phyloP scores from a whole-genome alignment of 2,888 invertebrate species.

The Apodemia zela region DNA sequence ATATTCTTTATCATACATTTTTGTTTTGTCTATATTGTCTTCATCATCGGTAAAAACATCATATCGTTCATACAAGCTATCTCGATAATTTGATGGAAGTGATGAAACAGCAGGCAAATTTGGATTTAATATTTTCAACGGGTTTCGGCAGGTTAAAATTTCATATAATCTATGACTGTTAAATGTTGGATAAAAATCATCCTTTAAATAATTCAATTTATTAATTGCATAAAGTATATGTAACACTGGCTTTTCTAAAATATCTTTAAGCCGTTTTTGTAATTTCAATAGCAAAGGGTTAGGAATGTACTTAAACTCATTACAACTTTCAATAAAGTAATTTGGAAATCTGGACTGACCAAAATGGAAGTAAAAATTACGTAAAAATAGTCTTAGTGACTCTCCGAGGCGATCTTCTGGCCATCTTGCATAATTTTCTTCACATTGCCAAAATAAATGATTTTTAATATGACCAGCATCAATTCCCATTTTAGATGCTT shows the following conservation, averaged over 20 bases:
- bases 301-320: conserved; percentile 86
- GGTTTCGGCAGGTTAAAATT: conserved; percentile 79
- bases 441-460: conserved; percentile 89
- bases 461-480: conserved; percentile 86
- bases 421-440: conserved; percentile 86
- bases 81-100: conserved; percentile 40
- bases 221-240: conserved; percentile 85
- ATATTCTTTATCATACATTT: conserved; percentile 72
- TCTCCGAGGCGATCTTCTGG: conserved; percentile 87
- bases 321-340: conserved; percentile 87
- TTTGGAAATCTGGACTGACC: conserved; percentile 83
- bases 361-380: conserved; percentile 82
- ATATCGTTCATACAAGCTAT: conserved; percentile 45
- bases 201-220: conserved; percentile 82
- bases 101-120: conserved; percentile 47
- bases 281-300: conserved; percentile 81
- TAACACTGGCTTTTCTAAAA: conserved; percentile 86
- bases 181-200: conserved; percentile 83
- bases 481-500: conserved; percentile 82
- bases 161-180: conserved; percentile 81
- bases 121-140: conserved; percentile 70
- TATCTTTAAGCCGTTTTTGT: conserved; percentile 84
- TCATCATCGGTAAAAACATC: conserved; percentile 52
- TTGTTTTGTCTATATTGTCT: conserved; percentile 71
- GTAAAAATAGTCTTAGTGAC: conserved; percentile 82